These are phyloP conservation scores for Ectropis grisescens DNA, from an alignment of 1,140 invertebrate species.

Conservation along the genomic window DNA sequence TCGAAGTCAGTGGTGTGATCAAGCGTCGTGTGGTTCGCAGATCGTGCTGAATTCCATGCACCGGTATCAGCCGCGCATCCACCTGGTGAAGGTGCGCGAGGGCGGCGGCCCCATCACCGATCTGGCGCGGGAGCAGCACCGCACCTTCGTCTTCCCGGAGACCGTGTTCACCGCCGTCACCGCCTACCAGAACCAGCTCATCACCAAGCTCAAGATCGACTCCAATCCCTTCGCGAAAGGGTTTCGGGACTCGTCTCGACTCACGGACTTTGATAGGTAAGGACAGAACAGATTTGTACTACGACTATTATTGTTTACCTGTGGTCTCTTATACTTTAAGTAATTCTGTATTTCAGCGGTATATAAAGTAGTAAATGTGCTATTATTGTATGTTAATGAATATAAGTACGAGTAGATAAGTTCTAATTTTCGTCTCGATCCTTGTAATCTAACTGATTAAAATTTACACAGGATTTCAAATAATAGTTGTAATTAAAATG, in stretches of 20 bases:
- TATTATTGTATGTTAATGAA: no score
- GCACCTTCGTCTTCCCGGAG: conserved; percentile 94
- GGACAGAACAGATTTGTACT: no score
- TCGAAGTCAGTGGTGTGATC: no score
- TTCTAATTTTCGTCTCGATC: no score
- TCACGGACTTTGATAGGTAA: conserved; percentile 91
- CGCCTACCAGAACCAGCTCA: conserved; percentile 98
- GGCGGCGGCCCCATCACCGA: conserved; percentile 81
- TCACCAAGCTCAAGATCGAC: conserved; percentile 95
- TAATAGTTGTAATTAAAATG: no score
- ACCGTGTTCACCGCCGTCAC: conserved; percentile 98
- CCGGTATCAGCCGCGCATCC: conserved; percentile 97
- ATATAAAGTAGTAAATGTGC: no score
- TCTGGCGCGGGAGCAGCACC: conserved; percentile 80
- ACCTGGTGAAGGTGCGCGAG: conserved; percentile 79
- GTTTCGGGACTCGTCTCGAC: conserved; percentile 91
- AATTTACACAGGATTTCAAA: no score
- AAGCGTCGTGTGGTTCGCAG: conserved; percentile 80
- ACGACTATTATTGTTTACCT: no score
- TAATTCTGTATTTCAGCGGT: no score
- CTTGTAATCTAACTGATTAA: no score
- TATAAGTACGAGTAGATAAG: no score
- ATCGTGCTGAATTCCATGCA: conserved; percentile 99
- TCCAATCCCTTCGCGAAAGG: conserved; percentile 96
- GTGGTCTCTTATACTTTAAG: no score